Conservation (phyloP, 2,888 invertebrate species). For the Odontomyia ornata region DNA sequence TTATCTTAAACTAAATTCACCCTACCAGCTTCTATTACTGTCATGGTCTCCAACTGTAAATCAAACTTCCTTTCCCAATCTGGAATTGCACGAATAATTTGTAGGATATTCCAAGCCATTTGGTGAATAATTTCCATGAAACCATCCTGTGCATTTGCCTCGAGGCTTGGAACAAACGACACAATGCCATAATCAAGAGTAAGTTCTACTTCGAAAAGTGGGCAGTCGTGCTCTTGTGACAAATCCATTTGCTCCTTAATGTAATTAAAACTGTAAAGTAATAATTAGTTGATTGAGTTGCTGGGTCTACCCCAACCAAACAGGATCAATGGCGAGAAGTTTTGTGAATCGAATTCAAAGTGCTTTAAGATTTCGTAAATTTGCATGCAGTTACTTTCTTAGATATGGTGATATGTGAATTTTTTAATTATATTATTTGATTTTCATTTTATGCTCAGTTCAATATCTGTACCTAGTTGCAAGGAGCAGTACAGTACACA, state of each 20-base stretch:
- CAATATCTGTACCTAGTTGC: too few relatives aligned
- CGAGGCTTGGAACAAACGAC: constrained; percentile 74
- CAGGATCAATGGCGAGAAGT: too few relatives aligned
- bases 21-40: neutral
- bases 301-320: too few relatives aligned
- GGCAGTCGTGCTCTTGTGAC: constrained; percentile 61
- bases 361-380: too few relatives aligned
- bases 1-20: neutral
- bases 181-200: constrained; percentile 79
- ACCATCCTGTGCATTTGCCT: constrained; percentile 62
- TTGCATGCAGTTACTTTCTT: too few relatives aligned
- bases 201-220: constrained; percentile 81
- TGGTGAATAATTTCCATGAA: constrained; percentile 60
- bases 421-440: too few relatives aligned
- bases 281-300: constrained; percentile 9
- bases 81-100: constrained; percentile 19
- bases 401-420: too few relatives aligned
- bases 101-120: constrained; percentile 20
- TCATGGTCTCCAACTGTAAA: neutral
- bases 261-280: constrained; percentile 58
- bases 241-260: constrained; percentile 60
- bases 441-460: too few relatives aligned
- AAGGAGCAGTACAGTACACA: too few relatives aligned
- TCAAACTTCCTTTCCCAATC: constrained; percentile 19
- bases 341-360: too few relatives aligned